Percentiles rank a stretch among this genome's conserved stretches.
Conservation (phyloP, 2,888 invertebrate genomes). For the Priocnemis perturbator region DNA sequence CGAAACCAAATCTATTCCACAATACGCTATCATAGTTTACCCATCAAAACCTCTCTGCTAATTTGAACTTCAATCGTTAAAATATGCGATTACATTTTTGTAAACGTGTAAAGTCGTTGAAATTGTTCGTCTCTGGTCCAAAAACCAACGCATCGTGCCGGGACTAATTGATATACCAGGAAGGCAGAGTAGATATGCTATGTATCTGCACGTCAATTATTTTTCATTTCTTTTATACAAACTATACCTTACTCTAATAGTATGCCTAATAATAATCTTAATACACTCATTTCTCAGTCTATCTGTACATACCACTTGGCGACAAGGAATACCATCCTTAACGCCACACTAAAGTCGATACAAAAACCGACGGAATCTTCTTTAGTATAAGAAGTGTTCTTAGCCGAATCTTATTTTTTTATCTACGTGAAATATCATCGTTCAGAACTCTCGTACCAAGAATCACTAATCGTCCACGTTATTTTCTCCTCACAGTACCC, state of each 20-base stretch:
- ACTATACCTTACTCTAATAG: conserved; percentile 43
- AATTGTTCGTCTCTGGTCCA: conserved; percentile 49
- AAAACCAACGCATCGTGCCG: conserved; percentile 38
- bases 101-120: background rate
- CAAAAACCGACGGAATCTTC: conserved; percentile 48
- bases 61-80: too few relatives aligned
- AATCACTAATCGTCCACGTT: conserved; percentile 14
- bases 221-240: conserved; percentile 53
- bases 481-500: conserved; percentile 26
- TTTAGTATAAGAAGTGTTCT: conserved; percentile 33
- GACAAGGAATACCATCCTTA: conserved; percentile 37
- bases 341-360: conserved; percentile 47
- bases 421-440: conserved; percentile 3
- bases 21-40: too few relatives aligned
- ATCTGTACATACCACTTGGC: conserved; percentile 63
- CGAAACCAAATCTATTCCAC: too few relatives aligned
- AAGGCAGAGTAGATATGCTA: conserved; percentile 56
- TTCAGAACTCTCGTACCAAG: background rate
- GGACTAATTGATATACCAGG: conserved; percentile 35
- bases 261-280: conserved; percentile 39
- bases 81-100: too few relatives aligned
- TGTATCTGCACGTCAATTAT: conserved; percentile 50
- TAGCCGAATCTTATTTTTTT: conserved; percentile 25
- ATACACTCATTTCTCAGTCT: conserved; percentile 58
- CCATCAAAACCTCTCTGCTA: too few relatives aligned